These are phyloP conservation scores for Himalopsyche japonica DNA, from an alignment of 2,888 invertebrate genomes.

Conservation along the genomic window DNA sequence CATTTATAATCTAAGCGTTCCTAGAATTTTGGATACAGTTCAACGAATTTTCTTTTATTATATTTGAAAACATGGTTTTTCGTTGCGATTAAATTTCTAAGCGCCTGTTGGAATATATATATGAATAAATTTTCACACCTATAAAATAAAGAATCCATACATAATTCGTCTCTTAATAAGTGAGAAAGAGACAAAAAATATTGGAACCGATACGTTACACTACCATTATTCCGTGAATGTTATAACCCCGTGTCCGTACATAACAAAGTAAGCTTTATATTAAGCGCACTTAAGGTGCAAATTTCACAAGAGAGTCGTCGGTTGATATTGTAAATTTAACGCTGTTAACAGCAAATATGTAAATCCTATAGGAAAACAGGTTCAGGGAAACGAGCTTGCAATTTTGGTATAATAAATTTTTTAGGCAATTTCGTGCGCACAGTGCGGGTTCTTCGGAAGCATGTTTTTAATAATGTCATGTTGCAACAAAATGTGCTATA, in stretches of 20 bases:
- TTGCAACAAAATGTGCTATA: not conserved
- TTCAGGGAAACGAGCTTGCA: not conserved
- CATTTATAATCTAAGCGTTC: no score
- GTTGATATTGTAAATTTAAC: not conserved
- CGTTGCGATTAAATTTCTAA: no score
- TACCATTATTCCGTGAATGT: not conserved
- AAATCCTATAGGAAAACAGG: not conserved
- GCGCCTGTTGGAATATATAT: no score
- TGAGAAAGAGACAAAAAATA: not conserved
- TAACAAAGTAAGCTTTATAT: not conserved
- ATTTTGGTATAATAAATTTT: not conserved
- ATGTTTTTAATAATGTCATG: conserved; percentile 1
- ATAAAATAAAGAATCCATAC: not conserved
- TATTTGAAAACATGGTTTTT: no score
- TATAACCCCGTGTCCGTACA: not conserved
- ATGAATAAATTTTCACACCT: no score
- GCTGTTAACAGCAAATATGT: not conserved
- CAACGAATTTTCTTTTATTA: no score
- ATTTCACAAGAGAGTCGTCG: not conserved
- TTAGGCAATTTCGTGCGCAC: not conserved
- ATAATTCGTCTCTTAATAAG: not conserved
- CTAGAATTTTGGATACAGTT: no score
- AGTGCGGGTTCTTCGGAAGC: not conserved
- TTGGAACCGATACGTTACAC: not conserved
- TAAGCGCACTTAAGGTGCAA: not conserved